phyloP scores from a whole-genome alignment of 2,797 vertebrate species.

The Naso thynnoides region DNA sequence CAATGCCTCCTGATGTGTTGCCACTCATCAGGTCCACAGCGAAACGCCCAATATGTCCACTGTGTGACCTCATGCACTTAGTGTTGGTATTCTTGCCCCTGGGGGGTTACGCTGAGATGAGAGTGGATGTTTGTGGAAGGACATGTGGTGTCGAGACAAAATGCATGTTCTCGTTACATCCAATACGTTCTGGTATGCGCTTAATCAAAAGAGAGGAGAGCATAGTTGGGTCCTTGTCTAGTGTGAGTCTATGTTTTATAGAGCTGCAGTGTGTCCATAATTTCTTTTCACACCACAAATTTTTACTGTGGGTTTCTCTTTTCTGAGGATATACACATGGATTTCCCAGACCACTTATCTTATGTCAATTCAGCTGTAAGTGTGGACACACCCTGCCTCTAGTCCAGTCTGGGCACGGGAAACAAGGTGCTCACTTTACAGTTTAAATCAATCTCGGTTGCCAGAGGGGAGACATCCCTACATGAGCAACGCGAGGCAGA shows the following conservation, averaged over 20 bases:
- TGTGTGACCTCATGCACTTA: slow-evolving; percentile 57
- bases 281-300: slow-evolving; percentile 36
- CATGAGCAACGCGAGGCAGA: slow-evolving; percentile 54
- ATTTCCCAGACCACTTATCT: slow-evolving; percentile 57
- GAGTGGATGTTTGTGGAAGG: slow-evolving; percentile 50
- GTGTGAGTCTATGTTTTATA: slow-evolving; percentile 11
- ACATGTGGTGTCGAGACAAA: slow-evolving; percentile 71
- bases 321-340: slow-evolving; percentile 18
- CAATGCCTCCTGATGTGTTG: slow-evolving; percentile 72
- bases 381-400: slow-evolving; percentile 59
- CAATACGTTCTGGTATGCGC: slow-evolving; percentile 66
- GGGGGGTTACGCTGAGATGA: slow-evolving; percentile 42
- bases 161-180: slow-evolving; percentile 55
- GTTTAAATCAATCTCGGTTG: slow-evolving; percentile 61
- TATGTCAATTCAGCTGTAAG: slow-evolving; percentile 48
- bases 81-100: slow-evolving; percentile 61
- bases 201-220: slow-evolving; percentile 52
- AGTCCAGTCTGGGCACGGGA: slow-evolving; percentile 47
- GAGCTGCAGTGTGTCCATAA: slow-evolving; percentile 25
- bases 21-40: slow-evolving; percentile 68
- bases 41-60: slow-evolving; percentile 55
- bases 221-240: slow-evolving; percentile 29
- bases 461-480: slow-evolving; percentile 54
- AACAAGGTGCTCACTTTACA: slow-evolving; percentile 62
- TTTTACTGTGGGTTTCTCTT: slow-evolving; percentile 13